phyloP scores from a whole-genome alignment of 2,888 invertebrate genomes.

The Parasteatoda lunata region DNA sequence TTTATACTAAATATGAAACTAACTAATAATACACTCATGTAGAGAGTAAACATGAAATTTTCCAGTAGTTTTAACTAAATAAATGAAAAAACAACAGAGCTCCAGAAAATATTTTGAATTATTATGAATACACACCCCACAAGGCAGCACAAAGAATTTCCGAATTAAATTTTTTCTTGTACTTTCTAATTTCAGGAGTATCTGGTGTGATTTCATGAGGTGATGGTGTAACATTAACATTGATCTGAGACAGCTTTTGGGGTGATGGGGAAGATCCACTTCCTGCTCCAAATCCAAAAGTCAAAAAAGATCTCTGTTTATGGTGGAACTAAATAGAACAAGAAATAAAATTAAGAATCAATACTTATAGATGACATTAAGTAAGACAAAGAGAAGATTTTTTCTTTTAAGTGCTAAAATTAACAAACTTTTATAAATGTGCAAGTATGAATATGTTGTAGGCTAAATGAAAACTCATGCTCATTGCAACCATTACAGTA shows the following conservation, averaged over 20 bases:
- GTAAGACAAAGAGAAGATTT: no score
- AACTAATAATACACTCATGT: neutral
- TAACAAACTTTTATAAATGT: no score
- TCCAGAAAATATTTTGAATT: no score
- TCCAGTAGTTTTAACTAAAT: no score
- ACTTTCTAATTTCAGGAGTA: slow-evolving; percentile 98
- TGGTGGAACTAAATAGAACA: slow-evolving; percentile 82
- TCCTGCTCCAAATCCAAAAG: slow-evolving; percentile 89
- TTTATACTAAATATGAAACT: slow-evolving; percentile 88
- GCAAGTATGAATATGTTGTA: no score
- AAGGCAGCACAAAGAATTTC: slow-evolving; percentile 99
- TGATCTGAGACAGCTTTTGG: slow-evolving; percentile 87
- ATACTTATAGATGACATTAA: no score
- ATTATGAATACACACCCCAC: slow-evolving; percentile 80
- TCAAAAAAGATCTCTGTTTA: slow-evolving; percentile 98
- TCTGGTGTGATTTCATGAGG: slow-evolving; percentile 82
- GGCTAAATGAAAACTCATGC: no score
- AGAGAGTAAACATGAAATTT: no score
- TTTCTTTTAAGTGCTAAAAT: no score
- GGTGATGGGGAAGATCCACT: slow-evolving; percentile 74
- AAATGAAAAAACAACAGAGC: no score
- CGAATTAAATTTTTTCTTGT: slow-evolving; percentile 99
- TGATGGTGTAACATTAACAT: slow-evolving; percentile 96
- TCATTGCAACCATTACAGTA: no score
- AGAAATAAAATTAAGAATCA: neutral